Conservation (phyloP, 1,140 invertebrate genomes). For the Andrena cerasifolii region DNA sequence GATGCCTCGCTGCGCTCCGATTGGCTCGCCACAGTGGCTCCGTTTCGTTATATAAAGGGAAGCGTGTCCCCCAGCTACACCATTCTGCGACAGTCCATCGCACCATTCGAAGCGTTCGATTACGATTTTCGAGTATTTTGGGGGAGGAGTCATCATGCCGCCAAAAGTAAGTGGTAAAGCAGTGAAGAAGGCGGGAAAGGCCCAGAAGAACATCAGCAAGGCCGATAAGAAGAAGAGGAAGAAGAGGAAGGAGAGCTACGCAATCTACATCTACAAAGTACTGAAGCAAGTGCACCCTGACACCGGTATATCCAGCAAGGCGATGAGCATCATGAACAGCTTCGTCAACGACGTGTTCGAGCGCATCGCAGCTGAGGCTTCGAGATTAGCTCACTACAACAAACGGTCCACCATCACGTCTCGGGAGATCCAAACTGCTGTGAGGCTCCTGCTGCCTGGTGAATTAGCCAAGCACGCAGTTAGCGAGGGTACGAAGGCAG, state of each 20-base stretch:
- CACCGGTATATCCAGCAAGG: constrained; percentile 86
- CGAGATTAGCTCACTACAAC: constrained; percentile 88
- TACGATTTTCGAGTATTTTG: not conserved
- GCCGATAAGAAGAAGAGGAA: constrained; percentile 83
- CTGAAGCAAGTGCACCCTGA: constrained; percentile 88
- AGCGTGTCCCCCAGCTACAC: fast-evolving
- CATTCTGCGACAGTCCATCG: too few relatives aligned
- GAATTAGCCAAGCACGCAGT: constrained; percentile 85
- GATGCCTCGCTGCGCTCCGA: not conserved
- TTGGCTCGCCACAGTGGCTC: not conserved
- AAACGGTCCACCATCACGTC: constrained; percentile 78
- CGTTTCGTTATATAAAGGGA: not conserved
- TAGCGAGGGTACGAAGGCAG: constrained; percentile 84
- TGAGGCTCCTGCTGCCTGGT: constrained; percentile 83
- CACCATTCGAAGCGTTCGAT: too few relatives aligned
- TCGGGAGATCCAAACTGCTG: constrained; percentile 73
- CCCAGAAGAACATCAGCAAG: constrained; percentile 82
- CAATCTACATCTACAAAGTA: constrained; percentile 88
- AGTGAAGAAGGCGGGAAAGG: constrained; percentile 82
- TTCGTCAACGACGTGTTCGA: constrained; percentile 88
- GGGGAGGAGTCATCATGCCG: constrained; percentile 67
- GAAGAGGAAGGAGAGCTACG: constrained; percentile 86
- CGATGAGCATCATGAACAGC: constrained; percentile 85
- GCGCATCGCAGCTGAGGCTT: constrained; percentile 87
- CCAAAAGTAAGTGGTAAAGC: constrained; percentile 76